Evolutionary conservation across 1,140 invertebrate species (phyloP).

Genomic region (Watersipora subatra): DNA sequence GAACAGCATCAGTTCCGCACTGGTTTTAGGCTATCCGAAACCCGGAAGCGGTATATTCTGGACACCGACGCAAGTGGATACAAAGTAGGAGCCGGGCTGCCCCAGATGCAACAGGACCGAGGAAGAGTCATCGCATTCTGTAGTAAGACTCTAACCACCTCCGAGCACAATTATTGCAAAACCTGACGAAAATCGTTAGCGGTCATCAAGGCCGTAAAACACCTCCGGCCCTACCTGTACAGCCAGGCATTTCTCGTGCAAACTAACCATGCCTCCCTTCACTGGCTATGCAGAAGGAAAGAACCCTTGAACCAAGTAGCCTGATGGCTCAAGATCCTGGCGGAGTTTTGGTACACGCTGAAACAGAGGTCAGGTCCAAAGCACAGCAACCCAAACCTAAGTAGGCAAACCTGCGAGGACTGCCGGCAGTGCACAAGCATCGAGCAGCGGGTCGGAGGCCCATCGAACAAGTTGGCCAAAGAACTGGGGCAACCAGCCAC

Average conservation of each 20-base stretch:
- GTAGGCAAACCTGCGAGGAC: background rate
- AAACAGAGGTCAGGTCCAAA: background rate
- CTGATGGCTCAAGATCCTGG: background rate
- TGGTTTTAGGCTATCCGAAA: constrained; percentile 7
- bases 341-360: background rate
- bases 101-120: constrained; percentile 6
- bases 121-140: constrained; percentile 40
- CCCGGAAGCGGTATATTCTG: constrained; percentile 5
- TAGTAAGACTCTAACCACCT: constrained; percentile 32
- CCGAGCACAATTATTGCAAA: too few species aligned
- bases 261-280: constrained; percentile 5
- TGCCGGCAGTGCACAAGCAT: background rate
- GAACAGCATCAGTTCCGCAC: constrained; percentile 10
- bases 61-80: constrained; percentile 9
- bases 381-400: background rate
- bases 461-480: too few species aligned
- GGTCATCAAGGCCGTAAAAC: background rate
- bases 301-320: background rate
- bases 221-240: background rate
- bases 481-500: too few species aligned
- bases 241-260: constrained; percentile 3
- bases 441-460: background rate
- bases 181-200: too few species aligned
- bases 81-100: constrained; percentile 6
- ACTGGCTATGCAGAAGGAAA: background rate